Percentiles rank a stretch among this genome's conserved stretches.
phyloP scores from a whole-genome alignment of 2,888 invertebrate genomes.

The Eurois occulta region DNA sequence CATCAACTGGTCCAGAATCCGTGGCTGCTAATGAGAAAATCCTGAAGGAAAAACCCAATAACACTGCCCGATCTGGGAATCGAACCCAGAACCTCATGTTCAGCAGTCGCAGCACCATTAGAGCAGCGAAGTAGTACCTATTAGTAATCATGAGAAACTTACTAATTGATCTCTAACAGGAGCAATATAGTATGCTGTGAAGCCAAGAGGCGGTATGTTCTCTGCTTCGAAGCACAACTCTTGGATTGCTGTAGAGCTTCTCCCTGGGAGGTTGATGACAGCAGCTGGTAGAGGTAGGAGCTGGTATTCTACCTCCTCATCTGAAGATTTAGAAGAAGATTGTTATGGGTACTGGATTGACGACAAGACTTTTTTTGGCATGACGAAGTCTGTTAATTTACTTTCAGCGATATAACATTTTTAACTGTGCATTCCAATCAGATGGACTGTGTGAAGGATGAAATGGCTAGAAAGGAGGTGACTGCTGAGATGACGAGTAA shows the following conservation, averaged over 20 bases:
- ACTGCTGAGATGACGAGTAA: no score
- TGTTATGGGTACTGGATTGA: neutral
- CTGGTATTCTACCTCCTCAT: slow-evolving; percentile 89
- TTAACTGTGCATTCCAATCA: no score
- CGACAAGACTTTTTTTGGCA: neutral
- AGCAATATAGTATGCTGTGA: slow-evolving; percentile 83
- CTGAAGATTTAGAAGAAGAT: slow-evolving; percentile 63
- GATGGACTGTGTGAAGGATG: no score
- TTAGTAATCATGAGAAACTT: slow-evolving; percentile 40
- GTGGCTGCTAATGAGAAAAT: neutral
- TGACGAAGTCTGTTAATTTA: neutral
- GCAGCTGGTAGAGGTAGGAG: slow-evolving; percentile 87
- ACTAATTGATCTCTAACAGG: slow-evolving; percentile 84
- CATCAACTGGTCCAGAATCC: neutral
- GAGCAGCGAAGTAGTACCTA: neutral
- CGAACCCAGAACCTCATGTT: neutral
- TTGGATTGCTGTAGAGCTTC: slow-evolving; percentile 90
- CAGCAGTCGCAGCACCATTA: neutral
- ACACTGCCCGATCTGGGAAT: neutral
- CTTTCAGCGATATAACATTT: no score
- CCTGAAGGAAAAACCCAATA: neutral
- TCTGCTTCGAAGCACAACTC: slow-evolving; percentile 91
- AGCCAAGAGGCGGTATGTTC: slow-evolving; percentile 88
- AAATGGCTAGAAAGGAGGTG: no score
- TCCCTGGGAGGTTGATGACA: slow-evolving; percentile 91